A percentile compares a stretch with the other conserved stretches of the same genome.
phyloP scores from a whole-genome alignment of 2,888 invertebrate species.

The Axea sp. region DNA sequence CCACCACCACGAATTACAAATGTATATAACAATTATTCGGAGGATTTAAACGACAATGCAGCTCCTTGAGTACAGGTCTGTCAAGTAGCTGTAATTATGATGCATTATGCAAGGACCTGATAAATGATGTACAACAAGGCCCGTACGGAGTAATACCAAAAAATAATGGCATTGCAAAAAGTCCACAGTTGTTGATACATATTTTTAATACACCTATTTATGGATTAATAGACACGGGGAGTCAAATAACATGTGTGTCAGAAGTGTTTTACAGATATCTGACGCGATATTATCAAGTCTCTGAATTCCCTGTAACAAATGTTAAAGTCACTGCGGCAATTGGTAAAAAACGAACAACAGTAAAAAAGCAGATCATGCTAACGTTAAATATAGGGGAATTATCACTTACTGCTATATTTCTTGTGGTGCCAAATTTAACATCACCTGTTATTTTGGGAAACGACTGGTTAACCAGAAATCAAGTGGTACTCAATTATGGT shows the following conservation, averaged over 20 bases:
- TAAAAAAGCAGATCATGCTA: constrained; percentile 3
- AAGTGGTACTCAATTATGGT: constrained; percentile 2
- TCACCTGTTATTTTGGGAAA: constrained; percentile 3
- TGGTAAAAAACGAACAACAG: constrained; percentile 3
- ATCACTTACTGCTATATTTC: background rate
- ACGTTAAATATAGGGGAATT: constrained; percentile 1
- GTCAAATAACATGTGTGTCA: constrained; percentile 6
- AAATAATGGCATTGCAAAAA: too few species aligned
- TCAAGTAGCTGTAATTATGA: background rate
- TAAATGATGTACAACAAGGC: too few species aligned
- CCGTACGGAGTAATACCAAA: too few species aligned
- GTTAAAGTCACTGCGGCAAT: constrained; percentile 6
- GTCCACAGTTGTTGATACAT: constrained; percentile 2
- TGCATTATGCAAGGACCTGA: constrained; percentile 1
- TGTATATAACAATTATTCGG: background rate
- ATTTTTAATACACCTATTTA: constrained; percentile 5
- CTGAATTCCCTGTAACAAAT: constrained; percentile 12
- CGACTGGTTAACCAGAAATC: background rate
- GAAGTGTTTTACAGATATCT: constrained; percentile 19
- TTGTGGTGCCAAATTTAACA: background rate
- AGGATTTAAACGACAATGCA: constrained; percentile 10
- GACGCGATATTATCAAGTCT: background rate
- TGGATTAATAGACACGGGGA: constrained; percentile 6
- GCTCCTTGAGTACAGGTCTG: constrained; percentile 9
- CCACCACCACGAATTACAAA: background rate